phyloP scores from a whole-genome alignment of 2,888 invertebrate species.

The Dexiosoma caninum region DNA sequence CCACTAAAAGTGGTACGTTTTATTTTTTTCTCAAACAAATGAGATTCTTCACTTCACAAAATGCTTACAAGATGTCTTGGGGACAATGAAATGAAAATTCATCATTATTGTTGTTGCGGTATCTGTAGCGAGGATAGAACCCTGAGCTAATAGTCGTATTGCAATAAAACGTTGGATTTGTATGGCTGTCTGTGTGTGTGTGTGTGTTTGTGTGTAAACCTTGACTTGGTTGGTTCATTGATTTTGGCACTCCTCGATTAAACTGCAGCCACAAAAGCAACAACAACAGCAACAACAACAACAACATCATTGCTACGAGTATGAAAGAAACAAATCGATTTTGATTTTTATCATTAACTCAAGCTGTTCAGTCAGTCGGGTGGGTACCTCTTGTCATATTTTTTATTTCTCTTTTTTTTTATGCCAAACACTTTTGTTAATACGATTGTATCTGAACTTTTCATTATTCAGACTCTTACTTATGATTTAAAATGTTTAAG shows the following conservation, averaged over 20 bases:
- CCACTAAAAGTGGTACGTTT: too few relatives aligned
- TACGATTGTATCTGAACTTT: slow-evolving; percentile 31
- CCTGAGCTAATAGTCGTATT: not conserved
- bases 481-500: not conserved
- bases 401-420: slow-evolving; percentile 44
- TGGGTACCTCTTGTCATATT: slow-evolving; percentile 71
- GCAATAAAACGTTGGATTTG: too few relatives aligned
- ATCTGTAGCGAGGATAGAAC: not conserved
- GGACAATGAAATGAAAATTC: slow-evolving; percentile 34
- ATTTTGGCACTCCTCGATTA: slow-evolving; percentile 56
- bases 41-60: slow-evolving; percentile 21
- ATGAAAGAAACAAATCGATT: slow-evolving; percentile 70
- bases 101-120: not conserved
- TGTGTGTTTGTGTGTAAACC: slow-evolving; percentile 27
- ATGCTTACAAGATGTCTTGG: slow-evolving; percentile 27
- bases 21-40: not conserved
- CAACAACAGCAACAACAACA: slow-evolving; percentile 2
- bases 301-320: not conserved
- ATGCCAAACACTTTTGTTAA: slow-evolving; percentile 45
- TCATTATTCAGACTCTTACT: slow-evolving; percentile 16
- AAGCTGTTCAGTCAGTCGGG: slow-evolving; percentile 63
- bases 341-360: slow-evolving; percentile 69
- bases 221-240: slow-evolving; percentile 48
- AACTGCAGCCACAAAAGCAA: slow-evolving; percentile 7
- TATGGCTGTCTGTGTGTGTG: too few relatives aligned